A percentile compares a stretch with the other conserved stretches of the same genome.
phyloP scores from a whole-genome alignment of 2,113 vertebrate species.

The Petaurus breviceps region DNA sequence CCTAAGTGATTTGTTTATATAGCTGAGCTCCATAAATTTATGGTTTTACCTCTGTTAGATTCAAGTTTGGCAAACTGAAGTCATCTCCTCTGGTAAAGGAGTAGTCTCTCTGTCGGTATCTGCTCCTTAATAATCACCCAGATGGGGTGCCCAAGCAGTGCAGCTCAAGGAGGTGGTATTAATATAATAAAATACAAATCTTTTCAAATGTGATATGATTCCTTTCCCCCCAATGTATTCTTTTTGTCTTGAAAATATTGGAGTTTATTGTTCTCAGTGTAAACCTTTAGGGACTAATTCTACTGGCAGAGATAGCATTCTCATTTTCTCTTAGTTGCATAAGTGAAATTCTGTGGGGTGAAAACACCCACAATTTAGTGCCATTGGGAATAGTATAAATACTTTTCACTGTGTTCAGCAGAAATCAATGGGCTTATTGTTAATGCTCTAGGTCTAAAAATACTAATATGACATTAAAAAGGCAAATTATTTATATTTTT shows the following conservation, averaged over 20 bases:
- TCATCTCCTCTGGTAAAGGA: neutral
- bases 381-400: conserved; percentile 8
- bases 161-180: conserved; percentile 27
- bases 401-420: neutral
- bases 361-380: conserved; percentile 1
- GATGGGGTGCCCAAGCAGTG: neutral
- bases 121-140: neutral
- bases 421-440: conserved; percentile 15
- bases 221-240: neutral
- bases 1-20: neutral
- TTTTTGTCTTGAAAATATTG: conserved; percentile 6
- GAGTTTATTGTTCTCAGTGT: neutral
- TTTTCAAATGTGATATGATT: neutral
- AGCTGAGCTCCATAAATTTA: neutral
- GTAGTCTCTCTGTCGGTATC: neutral
- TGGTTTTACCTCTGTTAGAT: neutral
- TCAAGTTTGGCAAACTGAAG: neutral
- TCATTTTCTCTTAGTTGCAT: neutral
- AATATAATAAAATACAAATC: neutral
- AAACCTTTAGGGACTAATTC: neutral
- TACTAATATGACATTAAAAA: neutral
- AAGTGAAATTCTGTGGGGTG: neutral
- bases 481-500: no score
- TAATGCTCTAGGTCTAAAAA: conserved; percentile 50
- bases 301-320: neutral